Evolutionary conservation across 1,140 invertebrate genomes (phyloP).

Genomic region (Drosophila athabasca): DNA sequence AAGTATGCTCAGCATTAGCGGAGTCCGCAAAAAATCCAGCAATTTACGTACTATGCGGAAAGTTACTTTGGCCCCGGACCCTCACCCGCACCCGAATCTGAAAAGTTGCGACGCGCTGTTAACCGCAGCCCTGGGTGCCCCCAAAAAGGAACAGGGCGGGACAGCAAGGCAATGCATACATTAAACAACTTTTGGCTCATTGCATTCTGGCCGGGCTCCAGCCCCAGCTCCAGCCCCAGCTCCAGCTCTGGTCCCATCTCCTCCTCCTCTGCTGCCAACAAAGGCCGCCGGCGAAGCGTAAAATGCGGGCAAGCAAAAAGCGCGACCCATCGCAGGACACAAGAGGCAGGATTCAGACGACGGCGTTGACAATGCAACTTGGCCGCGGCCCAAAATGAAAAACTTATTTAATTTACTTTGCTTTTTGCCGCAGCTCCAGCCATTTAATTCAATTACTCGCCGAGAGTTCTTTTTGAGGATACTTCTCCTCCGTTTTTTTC

Average conservation of each 20-base stretch:
- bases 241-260: not conserved
- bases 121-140: slow-evolving; percentile 56
- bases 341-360: slow-evolving; percentile 38
- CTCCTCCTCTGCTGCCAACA: slow-evolving; percentile 38
- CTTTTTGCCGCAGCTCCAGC: slow-evolving; percentile 74
- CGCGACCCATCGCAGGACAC: slow-evolving; percentile 43
- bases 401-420: slow-evolving; percentile 83
- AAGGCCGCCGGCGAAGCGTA: slow-evolving; percentile 78
- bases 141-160: slow-evolving; percentile 7
- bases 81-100: not conserved
- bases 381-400: slow-evolving; percentile 74
- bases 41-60: slow-evolving; percentile 78
- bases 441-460: slow-evolving; percentile 81
- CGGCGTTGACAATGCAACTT: slow-evolving; percentile 80
- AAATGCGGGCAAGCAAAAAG: slow-evolving; percentile 80
- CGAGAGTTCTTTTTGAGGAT: slow-evolving; percentile 60
- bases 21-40: slow-evolving; percentile 36
- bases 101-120: slow-evolving; percentile 78
- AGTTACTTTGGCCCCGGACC: slow-evolving; percentile 60
- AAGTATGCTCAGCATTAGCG: slow-evolving; percentile 75
- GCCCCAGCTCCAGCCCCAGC: not conserved
- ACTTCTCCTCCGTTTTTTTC: slow-evolving; percentile 14
- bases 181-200: slow-evolving; percentile 83
- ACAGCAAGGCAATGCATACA: slow-evolving; percentile 71
- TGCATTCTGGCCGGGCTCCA: slow-evolving; percentile 60